A percentile compares a stretch with the other conserved stretches of the same genome.
Conservation (phyloP, 2,888 invertebrate species). For the Luperina nickerlii region DNA sequence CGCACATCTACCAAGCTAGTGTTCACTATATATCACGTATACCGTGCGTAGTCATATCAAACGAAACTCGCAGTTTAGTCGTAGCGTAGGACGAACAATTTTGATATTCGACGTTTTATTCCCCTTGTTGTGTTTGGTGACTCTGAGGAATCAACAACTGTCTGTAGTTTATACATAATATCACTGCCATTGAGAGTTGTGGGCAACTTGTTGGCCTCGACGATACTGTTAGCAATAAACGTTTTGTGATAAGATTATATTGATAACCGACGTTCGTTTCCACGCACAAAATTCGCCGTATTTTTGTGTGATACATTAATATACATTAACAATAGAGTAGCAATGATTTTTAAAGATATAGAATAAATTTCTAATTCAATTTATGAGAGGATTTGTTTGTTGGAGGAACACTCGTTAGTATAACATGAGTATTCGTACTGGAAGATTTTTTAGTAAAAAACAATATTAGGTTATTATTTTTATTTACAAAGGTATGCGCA, state of each 20-base stretch:
- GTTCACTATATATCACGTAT: slow-evolving; percentile 81
- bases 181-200: slow-evolving; percentile 73
- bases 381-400: slow-evolving; percentile 53
- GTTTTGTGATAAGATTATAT: slow-evolving; percentile 85
- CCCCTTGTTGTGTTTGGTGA: slow-evolving; percentile 72
- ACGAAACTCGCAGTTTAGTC: slow-evolving; percentile 77
- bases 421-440: slow-evolving; percentile 32
- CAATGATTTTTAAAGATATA: slow-evolving; percentile 55
- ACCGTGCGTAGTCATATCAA: slow-evolving; percentile 83
- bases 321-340: slow-evolving; percentile 63
- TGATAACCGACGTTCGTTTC: slow-evolving; percentile 74
- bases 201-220: slow-evolving; percentile 69
- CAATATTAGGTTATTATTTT: slow-evolving; percentile 30
- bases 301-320: slow-evolving; percentile 66
- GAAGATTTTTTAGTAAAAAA: slow-evolving; percentile 10
- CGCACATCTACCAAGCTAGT: slow-evolving; percentile 74
- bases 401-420: slow-evolving; percentile 29
- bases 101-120: slow-evolving; percentile 76
- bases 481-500: slow-evolving; percentile 15
- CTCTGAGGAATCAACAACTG: slow-evolving; percentile 81
- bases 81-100: slow-evolving; percentile 76
- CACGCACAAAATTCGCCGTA: slow-evolving; percentile 79
- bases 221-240: slow-evolving; percentile 86
- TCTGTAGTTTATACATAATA: slow-evolving; percentile 70
- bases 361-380: slow-evolving; percentile 56